Evolutionary conservation across 2,113 vertebrate genomes (phyloP), one percentile per base, ranked within the genome.

Genomic region (Gambusia holbrooki): DNA sequence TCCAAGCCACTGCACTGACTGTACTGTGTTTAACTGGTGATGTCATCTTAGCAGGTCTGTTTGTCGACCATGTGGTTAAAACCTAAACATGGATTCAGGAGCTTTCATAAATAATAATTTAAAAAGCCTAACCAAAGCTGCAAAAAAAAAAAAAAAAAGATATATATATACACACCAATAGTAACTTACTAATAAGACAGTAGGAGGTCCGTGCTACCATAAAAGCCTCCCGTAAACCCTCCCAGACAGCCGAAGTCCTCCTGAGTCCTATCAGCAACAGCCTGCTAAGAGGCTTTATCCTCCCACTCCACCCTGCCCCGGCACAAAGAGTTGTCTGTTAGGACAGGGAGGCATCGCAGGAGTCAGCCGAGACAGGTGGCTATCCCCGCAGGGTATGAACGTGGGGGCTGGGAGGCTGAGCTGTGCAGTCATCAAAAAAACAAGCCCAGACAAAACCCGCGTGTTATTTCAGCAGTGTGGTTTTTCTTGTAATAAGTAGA

Each of bases 351-450:
- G 77, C 78, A 65, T 87, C 88, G 84, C 90, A 80, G 88, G 83
- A 92, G 83, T 90, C 78, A 82, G 77, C 66, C 69, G 76, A 70
- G 84, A 92, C 89, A 90, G 90, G 93, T 93, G 89, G 89, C 80
- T 86, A 88, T 91, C 87, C 86, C 90, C 90, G 66, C 80, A 76
- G 88, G 92, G 90, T 73, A 77, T 90, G 84, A 82, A 71, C 45
- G 74, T 63, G 88, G 89, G 88, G 89, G 89, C 82, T 82, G 85
- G 88, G 87, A 71, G 62, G 79, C 71, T 66, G 82, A 84, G 62
- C 75, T 33, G 58, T 70, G 82, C 54, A 75, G 82, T 73, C 81
- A 92, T 88, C 62, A 81, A 85, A 11, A 11, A 84, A 84, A 92
- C 65, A 81, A 76, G 85, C 87, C 69, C 29, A 82, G 89, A 92